These are phyloP conservation scores for Zaprionus davidi DNA, from an alignment of 1,140 invertebrate species.

Conservation along the genomic window DNA sequence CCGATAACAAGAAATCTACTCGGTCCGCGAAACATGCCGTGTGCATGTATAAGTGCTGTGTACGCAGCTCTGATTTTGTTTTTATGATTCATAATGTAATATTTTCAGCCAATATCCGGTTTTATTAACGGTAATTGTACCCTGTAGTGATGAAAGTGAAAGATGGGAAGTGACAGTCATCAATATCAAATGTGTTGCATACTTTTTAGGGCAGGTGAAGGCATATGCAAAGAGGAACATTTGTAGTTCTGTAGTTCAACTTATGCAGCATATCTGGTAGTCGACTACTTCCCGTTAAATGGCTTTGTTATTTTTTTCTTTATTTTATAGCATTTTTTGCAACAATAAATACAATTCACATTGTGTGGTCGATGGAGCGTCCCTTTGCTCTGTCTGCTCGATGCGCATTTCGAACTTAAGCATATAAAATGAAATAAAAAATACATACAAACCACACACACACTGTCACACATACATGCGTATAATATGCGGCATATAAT, in stretches of 20 bases:
- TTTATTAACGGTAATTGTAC: constrained; percentile 13
- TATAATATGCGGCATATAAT: constrained; percentile 74
- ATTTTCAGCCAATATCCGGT: constrained; percentile 14
- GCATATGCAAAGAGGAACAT: neutral
- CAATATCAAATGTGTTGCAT: neutral
- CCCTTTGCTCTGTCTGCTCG: constrained; percentile 2
- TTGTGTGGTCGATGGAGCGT: neutral
- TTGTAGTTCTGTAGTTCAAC: neutral
- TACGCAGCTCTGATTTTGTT: constrained; percentile 59
- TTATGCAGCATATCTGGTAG: neutral
- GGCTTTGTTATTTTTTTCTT: neutral
- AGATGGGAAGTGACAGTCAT: neutral
- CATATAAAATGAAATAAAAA: constrained; percentile 64
- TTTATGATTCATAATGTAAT: constrained; percentile 64
- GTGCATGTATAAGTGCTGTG: neutral
- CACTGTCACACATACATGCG: constrained; percentile 32
- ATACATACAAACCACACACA: constrained; percentile 8
- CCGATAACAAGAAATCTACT: constrained; percentile 10
- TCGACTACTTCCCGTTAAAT: neutral
- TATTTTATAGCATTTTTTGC: neutral
- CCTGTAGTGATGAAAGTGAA: neutral
- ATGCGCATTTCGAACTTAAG: constrained; percentile 51
- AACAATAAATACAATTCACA: constrained; percentile 13
- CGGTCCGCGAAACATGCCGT: neutral
- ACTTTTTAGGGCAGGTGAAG: neutral